A percentile compares a stretch with the other conserved stretches of the same genome.
These are phyloP conservation scores for Apostichopus leukothele DNA, from an alignment of 53 echinoderm and acorn worm species.

Conservation along the genomic window DNA sequence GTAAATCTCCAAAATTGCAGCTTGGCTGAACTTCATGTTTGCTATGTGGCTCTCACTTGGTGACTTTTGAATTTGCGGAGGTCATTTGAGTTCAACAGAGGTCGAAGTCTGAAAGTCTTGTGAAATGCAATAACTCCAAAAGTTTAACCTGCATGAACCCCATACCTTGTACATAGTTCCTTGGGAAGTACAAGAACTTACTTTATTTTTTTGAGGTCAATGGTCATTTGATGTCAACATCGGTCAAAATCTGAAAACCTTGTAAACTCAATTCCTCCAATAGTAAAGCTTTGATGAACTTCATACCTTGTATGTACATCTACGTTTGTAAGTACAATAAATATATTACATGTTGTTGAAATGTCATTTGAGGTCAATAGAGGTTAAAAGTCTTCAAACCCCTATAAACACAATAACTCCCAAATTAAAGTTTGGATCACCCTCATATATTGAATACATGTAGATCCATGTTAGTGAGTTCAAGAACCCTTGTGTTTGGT, in stretches of 20 bases:
- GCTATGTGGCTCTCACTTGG: too few relatives aligned
- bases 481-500: not conserved
- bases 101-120: not conserved
- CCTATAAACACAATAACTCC: not conserved
- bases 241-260: not conserved
- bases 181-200: not conserved
- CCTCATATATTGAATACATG: not conserved
- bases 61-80: too few relatives aligned
- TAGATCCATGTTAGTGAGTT: not conserved
- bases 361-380: too few relatives aligned
- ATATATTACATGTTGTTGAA: too few relatives aligned
- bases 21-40: too few relatives aligned
- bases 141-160: too few relatives aligned
- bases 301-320: too few relatives aligned
- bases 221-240: not conserved
- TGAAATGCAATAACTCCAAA: too few relatives aligned
- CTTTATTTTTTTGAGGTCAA: not conserved
- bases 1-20: too few relatives aligned
- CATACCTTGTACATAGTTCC: not conserved
- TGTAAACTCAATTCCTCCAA: not conserved
- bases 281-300: not conserved
- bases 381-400: not conserved
- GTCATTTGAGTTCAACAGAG: not conserved
- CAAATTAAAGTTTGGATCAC: not conserved
- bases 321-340: too few relatives aligned